Evolutionary conservation across 64 coral and sea anemone genomes (phyloP).

Genomic region (Pocillopora verrucosa): DNA sequence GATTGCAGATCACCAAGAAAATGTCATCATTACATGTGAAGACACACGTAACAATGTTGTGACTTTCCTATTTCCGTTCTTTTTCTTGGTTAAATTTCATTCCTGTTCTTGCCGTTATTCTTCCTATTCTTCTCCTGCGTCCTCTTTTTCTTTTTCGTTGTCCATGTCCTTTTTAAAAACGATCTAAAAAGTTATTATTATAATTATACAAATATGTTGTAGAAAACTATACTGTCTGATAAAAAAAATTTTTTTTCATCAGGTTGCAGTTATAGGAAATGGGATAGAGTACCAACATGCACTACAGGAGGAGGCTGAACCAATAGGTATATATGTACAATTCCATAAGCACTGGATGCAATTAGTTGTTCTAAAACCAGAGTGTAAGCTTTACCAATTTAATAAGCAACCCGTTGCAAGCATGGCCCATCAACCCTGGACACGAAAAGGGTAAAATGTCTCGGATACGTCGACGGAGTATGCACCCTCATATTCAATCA

Average conservation of each 20-base stretch:
- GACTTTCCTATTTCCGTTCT: too few species aligned
- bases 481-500: too few species aligned
- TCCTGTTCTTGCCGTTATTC: not conserved
- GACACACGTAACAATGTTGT: not conserved
- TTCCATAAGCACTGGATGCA: not conserved
- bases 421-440: too few species aligned
- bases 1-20: too few species aligned
- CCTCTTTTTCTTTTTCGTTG: not conserved
- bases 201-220: not conserved
- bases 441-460: too few species aligned
- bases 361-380: not conserved
- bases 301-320: not conserved
- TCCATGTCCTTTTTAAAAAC: not conserved
- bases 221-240: not conserved
- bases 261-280: slow-evolving; percentile 26
- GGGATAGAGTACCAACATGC: slow-evolving; percentile 19
- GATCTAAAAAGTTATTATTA: not conserved
- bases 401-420: too few species aligned
- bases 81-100: not conserved
- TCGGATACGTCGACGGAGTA: too few species aligned
- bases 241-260: not conserved
- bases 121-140: not conserved
- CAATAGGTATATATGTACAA: not conserved
- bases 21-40: too few species aligned
- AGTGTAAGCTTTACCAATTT: too few species aligned